Evolutionary conservation across 2,888 invertebrate genomes (phyloP).

Genomic region (Idaea dimidiata): DNA sequence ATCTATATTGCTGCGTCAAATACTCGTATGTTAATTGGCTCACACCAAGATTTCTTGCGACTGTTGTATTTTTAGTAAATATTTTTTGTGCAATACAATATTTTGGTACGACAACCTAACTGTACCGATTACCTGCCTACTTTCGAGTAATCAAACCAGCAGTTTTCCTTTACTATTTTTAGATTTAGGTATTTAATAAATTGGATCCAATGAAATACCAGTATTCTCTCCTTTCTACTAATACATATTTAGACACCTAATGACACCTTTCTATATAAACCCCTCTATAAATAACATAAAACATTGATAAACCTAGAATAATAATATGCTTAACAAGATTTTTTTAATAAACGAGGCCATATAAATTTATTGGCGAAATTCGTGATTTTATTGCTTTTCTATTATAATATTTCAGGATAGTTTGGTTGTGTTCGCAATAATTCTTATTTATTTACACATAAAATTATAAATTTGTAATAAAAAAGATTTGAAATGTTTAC

Average conservation of each 20-base stretch:
- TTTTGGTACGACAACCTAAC: too few species aligned
- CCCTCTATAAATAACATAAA: neutral
- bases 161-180: neutral
- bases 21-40: too few species aligned
- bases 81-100: too few species aligned
- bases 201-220: neutral
- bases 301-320: neutral
- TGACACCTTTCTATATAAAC: neutral
- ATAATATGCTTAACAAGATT: neutral
- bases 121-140: too few species aligned
- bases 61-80: too few species aligned
- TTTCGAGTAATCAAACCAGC: too few species aligned
- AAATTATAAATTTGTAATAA: constrained; percentile 11
- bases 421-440: neutral
- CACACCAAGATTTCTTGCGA: too few species aligned
- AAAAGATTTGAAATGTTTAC: neutral
- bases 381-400: neutral
- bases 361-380: constrained; percentile 1
- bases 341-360: neutral
- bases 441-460: neutral
- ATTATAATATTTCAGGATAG: neutral
- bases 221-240: neutral
- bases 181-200: neutral
- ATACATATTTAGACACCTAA: neutral
- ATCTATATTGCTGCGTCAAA: too few species aligned